Base-by-base conservation (phyloP, 2,888 invertebrate genomes). In the Hofmannophila pseudospretella region DNA sequence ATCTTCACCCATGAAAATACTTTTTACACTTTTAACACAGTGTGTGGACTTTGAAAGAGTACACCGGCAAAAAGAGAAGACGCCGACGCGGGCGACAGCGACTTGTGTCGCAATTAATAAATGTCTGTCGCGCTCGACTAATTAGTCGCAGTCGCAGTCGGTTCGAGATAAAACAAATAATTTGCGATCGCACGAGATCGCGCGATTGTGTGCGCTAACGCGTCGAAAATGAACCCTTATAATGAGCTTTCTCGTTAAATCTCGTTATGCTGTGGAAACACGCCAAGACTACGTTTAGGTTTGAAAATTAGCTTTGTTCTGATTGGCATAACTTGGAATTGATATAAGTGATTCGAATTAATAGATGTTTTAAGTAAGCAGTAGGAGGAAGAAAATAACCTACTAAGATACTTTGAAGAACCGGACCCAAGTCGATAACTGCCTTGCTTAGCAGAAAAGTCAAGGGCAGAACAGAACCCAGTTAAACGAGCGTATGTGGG, bases 51-150 rank as follows among this genome's bases (percentile, higher is more conserved):
- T 68, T 73, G 72, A 73, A 77, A 76, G 67, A 58, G 63, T 59
- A 75, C 67, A 69, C 68, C 58, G 56, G 58, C 54, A 54, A 70
- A 67, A 67, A 56, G 51, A 48, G 50, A 50, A 47, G 48, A 63
- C 59, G 54, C n/a, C n/a, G 58, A 60, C 32, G 25, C 38, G 32
- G 34, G 40, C 62, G 71, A 73, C 78, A 68, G 65, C 49, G 66
- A 77, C 76, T 72, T 65, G 73, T 77, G 81, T 80, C 63, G 77
- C 80, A 78, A 85, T 85, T 84, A 82, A 82, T 84, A 82, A 73
- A 81, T 53, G 82, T 84, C 84, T 57, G 72, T 68, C 67, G 65
- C 60, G 67, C 55, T 58, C 72, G 75, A 76, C 78, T 82, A 84
- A 85, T 84, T 82, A 81, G 78, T 74, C 69, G 68, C 68, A 74